Evolutionary conservation across 2,888 invertebrate genomes (phyloP).

Genomic region (Tetramorium bicarinatum): DNA sequence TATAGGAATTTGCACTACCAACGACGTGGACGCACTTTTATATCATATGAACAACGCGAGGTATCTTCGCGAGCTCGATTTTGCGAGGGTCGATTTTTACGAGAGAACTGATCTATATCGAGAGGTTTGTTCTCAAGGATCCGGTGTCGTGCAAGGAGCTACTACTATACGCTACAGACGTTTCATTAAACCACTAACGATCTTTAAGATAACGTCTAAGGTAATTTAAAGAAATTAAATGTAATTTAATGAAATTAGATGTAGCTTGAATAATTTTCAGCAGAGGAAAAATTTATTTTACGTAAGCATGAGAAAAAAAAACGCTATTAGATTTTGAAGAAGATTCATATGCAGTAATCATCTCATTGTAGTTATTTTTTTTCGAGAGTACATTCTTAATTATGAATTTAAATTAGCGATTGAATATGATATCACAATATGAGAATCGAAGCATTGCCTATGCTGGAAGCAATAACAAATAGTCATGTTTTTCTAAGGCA

Average conservation of each 20-base stretch:
- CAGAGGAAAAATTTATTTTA: neutral
- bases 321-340: neutral
- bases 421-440: too few species aligned
- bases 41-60: conserved; percentile 98
- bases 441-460: neutral
- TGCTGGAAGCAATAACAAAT: neutral
- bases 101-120: conserved; percentile 92
- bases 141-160: conserved; percentile 92
- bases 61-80: conserved; percentile 95
- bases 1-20: conserved; percentile 93
- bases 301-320: neutral
- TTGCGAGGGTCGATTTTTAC: conserved; percentile 95
- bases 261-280: too few species aligned
- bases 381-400: too few species aligned
- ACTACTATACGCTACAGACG: conserved; percentile 94
- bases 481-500: neutral
- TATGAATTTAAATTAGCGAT: too few species aligned
- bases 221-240: conserved; percentile 84
- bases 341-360: too few species aligned
- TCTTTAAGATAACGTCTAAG: conserved; percentile 92
- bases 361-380: too few species aligned
- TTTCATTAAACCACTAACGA: conserved; percentile 92
- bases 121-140: conserved; percentile 91
- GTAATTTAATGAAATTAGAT: too few species aligned
- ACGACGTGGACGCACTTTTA: conserved; percentile 94